Evolutionary conservation across 2,888 invertebrate genomes (phyloP).

Genomic region (Acanthococcus lagerstroemiae): DNA sequence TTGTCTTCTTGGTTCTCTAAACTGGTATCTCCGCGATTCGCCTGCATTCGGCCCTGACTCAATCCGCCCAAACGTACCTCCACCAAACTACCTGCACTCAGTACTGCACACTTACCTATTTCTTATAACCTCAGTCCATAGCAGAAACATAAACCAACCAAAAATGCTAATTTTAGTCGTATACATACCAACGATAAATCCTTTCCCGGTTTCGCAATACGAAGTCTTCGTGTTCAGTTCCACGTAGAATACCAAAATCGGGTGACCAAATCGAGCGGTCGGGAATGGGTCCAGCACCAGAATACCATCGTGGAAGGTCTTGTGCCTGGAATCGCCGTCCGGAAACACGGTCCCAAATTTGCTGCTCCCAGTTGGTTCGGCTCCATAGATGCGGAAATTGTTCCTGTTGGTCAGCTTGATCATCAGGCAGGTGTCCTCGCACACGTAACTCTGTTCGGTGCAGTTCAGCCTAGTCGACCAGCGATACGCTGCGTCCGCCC

Average conservation of each 20-base stretch:
- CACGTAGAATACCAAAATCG: slow-evolving; percentile 44
- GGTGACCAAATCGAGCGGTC: slow-evolving; percentile 45
- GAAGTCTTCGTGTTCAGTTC: slow-evolving; percentile 39
- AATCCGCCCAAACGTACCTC: too few relatives aligned
- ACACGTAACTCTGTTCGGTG: not conserved
- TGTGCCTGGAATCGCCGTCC: slow-evolving; percentile 33
- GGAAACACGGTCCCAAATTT: slow-evolving; percentile 32
- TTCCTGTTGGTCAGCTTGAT: not conserved
- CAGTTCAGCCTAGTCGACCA: slow-evolving; percentile 11
- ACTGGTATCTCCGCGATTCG: too few relatives aligned
- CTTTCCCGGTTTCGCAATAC: slow-evolving; percentile 40
- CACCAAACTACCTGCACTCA: too few relatives aligned
- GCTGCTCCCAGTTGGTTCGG: not conserved
- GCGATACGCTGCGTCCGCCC: slow-evolving; percentile 11
- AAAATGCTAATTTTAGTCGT: not conserved
- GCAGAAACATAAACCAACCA: not conserved
- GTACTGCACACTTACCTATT: not conserved
- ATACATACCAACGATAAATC: slow-evolving; percentile 42
- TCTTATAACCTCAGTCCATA: not conserved
- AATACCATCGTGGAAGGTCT: slow-evolving; percentile 38
- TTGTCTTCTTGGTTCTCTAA: too few relatives aligned
- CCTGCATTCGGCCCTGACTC: too few relatives aligned
- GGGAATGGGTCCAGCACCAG: slow-evolving; percentile 45
- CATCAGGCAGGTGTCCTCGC: not conserved
- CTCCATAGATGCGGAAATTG: slow-evolving; percentile 1